These are phyloP conservation scores for Troides aeacus DNA, from an alignment of 2,888 invertebrate genomes.

Conservation along the genomic window DNA sequence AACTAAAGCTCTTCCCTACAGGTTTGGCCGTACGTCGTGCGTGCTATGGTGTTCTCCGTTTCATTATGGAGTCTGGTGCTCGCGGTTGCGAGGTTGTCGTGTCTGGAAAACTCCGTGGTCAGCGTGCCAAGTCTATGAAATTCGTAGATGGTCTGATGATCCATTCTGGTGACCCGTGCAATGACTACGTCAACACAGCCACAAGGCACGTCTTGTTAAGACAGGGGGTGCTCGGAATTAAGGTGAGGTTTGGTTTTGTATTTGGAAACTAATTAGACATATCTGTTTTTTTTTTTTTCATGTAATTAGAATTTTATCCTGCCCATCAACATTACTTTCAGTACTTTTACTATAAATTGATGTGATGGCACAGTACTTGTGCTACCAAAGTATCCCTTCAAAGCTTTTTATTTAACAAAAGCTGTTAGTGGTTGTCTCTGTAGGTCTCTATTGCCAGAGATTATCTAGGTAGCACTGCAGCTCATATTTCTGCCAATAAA, in stretches of 20 bases:
- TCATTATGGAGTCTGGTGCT: conserved; percentile 98
- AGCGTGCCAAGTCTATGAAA: conserved; percentile 99
- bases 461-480: too few relatives aligned
- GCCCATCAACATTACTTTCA: too few relatives aligned
- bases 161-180: conserved; percentile 99
- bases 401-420: too few relatives aligned
- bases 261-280: background rate
- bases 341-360: too few relatives aligned
- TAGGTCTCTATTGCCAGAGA: too few relatives aligned
- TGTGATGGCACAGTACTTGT: too few relatives aligned
- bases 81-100: conserved; percentile 99
- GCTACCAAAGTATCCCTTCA: too few relatives aligned
- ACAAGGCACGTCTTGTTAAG: conserved; percentile 98
- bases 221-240: conserved; percentile 89
- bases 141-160: conserved; percentile 99
- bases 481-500: too few relatives aligned
- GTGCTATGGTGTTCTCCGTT: conserved; percentile 98
- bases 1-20: conserved; percentile 32
- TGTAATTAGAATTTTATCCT: background rate
- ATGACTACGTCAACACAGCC: conserved; percentile 98
- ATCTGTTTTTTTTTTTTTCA: background rate
- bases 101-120: conserved; percentile 98
- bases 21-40: conserved; percentile 90
- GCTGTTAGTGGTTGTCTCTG: too few relatives aligned
- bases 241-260: conserved; percentile 75